Base-by-base conservation (phyloP, 2,797 vertebrate species). In the Falco biarmicus region DNA sequence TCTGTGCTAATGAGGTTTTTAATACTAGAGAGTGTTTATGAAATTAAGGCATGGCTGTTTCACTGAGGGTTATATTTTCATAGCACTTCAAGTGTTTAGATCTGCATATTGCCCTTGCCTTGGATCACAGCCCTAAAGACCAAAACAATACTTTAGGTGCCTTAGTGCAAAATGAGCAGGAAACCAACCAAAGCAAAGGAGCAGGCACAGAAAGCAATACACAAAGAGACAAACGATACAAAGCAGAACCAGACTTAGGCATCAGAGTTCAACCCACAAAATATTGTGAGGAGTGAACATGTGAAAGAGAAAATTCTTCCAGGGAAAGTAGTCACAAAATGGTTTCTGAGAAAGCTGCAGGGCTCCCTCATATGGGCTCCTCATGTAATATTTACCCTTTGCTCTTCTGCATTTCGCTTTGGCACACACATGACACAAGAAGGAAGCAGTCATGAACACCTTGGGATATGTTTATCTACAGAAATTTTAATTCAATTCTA, bases 301-400 rank as follows among this genome's bases (percentile, higher is more conserved):
- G 47, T 50, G 11, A 89, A 73, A 95, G 65, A 85, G 65, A 91
- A 84, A 93, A 81, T 41, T 74, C 34, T 93, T 94, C 51, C 43
- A 73, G 90, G 60, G 64, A 80, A 77, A 87, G 31, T 20, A 74
- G 54, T 63, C 51, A 71, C 79, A 87, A 94, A 94, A 93, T 93
- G 78, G 65, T 93, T 95, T 93, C 89, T 95, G 86, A 89, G 86
- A 95, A 96, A 97, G 96, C 90, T 92, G 87, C 89, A 97, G 90
- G 90, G 93, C 90, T 96, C 93, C 95, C 95, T 97, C 96, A 92
- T 96, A 96, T 89, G 96, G 95, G 96, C 92, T 96, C 78, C 81
- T 95, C 88, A 87, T 73, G 96, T 84, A 97, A 93, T 69, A 81
- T 63, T 69, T 93, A 85, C 68, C 92, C 84, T 43, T 81, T 50